Conservation (phyloP, 2,888 invertebrate species). For the Zygaena filipendulae region DNA sequence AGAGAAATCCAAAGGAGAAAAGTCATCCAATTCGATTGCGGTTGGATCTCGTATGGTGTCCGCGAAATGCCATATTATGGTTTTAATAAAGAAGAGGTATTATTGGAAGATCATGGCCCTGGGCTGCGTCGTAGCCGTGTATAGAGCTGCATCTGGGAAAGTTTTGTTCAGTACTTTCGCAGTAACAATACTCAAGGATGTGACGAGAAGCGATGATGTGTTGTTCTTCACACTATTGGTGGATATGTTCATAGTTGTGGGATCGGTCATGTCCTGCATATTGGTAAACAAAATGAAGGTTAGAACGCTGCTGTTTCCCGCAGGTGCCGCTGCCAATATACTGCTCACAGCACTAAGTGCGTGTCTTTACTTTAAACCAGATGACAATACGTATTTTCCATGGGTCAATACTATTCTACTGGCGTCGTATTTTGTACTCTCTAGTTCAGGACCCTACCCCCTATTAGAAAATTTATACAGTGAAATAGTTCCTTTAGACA, state of each 20-base stretch:
- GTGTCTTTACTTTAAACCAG: conserved; percentile 12
- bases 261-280: conserved; percentile 13
- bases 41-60: neutral
- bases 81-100: conserved; percentile 11
- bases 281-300: conserved; percentile 14
- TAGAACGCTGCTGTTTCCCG: conserved; percentile 16
- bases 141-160: conserved; percentile 12
- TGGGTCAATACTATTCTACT: conserved; percentile 14
- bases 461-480: conserved; percentile 15
- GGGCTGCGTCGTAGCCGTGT: conserved; percentile 10
- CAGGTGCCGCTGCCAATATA: conserved; percentile 11
- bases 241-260: conserved; percentile 12
- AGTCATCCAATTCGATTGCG: neutral
- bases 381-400: conserved; percentile 3
- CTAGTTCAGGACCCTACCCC: conserved; percentile 15
- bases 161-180: conserved; percentile 14
- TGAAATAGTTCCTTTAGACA: conserved; percentile 19
- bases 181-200: conserved; percentile 16
- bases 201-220: conserved; percentile 15
- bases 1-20: conserved; percentile 7
- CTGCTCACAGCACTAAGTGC: conserved; percentile 13
- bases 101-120: conserved; percentile 16
- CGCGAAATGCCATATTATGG: conserved; percentile 5
- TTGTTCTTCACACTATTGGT: conserved; percentile 15
- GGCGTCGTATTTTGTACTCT: conserved; percentile 13